phyloP scores from a whole-genome alignment of 2,888 invertebrate species.

The Aricia artaxerxes region DNA sequence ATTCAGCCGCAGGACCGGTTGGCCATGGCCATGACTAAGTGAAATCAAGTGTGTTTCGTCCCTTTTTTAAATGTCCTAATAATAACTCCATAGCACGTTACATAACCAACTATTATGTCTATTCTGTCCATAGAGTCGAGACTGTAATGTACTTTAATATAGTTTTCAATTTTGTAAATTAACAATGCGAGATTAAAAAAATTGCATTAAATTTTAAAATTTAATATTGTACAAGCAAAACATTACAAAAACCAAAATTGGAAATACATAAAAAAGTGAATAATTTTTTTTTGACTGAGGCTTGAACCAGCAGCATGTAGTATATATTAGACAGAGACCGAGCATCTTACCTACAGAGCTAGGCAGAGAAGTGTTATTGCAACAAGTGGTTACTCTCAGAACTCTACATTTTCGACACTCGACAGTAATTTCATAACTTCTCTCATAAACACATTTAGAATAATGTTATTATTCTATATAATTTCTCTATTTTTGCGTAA shows the following conservation, averaged over 20 bases:
- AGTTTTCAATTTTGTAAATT: too few relatives aligned
- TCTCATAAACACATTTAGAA: background rate
- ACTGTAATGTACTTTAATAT: too few relatives aligned
- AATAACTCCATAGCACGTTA: too few relatives aligned
- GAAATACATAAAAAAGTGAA: background rate
- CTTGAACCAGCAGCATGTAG: background rate
- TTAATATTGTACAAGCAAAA: background rate
- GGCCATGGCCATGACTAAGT: conserved; percentile 46
- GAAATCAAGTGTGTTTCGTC: background rate
- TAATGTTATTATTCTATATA: background rate
- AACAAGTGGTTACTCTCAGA: background rate
- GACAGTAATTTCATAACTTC: background rate
- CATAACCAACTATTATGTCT: too few relatives aligned
- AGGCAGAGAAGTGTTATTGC: background rate
- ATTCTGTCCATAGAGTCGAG: too few relatives aligned
- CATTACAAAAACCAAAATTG: background rate
- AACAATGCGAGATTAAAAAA: too few relatives aligned
- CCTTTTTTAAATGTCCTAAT: too few relatives aligned
- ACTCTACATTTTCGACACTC: background rate
- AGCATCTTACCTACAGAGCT: background rate
- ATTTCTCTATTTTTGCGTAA: too few relatives aligned
- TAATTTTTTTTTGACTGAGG: background rate
- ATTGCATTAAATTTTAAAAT: too few relatives aligned
- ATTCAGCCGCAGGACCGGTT: conserved; percentile 33
- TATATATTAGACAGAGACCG: background rate